phyloP scores from a whole-genome alignment of 2,113 vertebrate species.

The Cyanoliseus patagonus region DNA sequence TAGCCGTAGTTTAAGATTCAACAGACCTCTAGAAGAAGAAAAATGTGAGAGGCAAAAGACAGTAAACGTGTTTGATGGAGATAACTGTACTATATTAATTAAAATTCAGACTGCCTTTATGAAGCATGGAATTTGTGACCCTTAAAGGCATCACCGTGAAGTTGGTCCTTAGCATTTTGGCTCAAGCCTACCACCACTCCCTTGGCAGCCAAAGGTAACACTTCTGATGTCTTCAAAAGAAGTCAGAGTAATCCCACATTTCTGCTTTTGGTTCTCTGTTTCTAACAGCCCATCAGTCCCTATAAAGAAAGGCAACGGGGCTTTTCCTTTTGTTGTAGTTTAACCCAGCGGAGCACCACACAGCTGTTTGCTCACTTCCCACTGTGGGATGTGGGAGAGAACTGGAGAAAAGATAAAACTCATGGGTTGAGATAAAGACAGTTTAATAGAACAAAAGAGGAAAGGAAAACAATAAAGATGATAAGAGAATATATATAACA shows the following conservation, averaged over 20 bases:
- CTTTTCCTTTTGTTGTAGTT: neutral
- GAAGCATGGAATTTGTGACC: neutral
- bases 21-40: neutral
- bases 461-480: neutral
- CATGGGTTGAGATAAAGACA: neutral
- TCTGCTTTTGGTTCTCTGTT: neutral
- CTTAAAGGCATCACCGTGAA: neutral
- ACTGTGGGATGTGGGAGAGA: neutral
- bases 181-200: neutral
- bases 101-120: neutral
- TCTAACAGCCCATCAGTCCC: neutral
- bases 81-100: neutral
- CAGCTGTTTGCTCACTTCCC: fast-evolving
- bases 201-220: neutral
- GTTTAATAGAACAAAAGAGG: neutral
- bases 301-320: neutral
- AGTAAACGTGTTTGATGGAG: neutral
- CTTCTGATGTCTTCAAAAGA: neutral
- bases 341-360: neutral
- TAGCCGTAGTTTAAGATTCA: neutral
- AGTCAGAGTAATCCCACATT: neutral
- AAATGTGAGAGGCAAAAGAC: neutral
- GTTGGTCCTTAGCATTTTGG: neutral
- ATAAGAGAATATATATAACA: neutral
- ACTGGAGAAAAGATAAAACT: neutral